Percentiles rank a stretch among this genome's conserved stretches.
Conservation (phyloP, 2,113 vertebrate species). For the Eublepharis macularius region DNA sequence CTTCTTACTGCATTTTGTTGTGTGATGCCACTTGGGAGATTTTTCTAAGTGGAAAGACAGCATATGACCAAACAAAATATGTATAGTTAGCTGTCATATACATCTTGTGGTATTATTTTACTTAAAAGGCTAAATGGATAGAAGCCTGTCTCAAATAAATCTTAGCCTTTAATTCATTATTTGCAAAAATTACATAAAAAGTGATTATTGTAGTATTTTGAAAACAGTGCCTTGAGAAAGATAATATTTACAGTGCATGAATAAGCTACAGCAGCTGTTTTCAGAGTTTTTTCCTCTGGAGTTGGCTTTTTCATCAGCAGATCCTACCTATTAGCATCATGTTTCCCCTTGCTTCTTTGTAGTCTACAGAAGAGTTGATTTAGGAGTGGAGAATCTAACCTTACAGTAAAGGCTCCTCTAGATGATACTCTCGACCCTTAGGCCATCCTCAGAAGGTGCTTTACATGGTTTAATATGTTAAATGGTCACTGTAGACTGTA, state of each 20-base stretch:
- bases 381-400: neutral
- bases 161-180: neutral
- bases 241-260: neutral
- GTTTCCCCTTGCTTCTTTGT: neutral
- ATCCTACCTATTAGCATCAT: neutral
- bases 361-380: neutral
- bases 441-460: neutral
- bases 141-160: neutral
- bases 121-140: neutral
- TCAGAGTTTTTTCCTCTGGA: neutral
- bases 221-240: neutral
- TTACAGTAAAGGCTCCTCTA: neutral
- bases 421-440: neutral
- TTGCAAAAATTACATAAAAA: slow-evolving; percentile 9
- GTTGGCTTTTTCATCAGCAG: neutral
- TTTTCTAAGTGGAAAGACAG: neutral
- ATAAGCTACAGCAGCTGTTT: neutral
- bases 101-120: neutral
- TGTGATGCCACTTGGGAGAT: too few species aligned
- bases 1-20: too few species aligned
- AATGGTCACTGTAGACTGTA: neutral
- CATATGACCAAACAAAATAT: neutral
- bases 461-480: neutral
- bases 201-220: neutral
- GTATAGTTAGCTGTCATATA: neutral